Evolutionary conservation across 2,797 vertebrate species (phyloP).

Genomic region (Sebastes kiyomatsui): DNA sequence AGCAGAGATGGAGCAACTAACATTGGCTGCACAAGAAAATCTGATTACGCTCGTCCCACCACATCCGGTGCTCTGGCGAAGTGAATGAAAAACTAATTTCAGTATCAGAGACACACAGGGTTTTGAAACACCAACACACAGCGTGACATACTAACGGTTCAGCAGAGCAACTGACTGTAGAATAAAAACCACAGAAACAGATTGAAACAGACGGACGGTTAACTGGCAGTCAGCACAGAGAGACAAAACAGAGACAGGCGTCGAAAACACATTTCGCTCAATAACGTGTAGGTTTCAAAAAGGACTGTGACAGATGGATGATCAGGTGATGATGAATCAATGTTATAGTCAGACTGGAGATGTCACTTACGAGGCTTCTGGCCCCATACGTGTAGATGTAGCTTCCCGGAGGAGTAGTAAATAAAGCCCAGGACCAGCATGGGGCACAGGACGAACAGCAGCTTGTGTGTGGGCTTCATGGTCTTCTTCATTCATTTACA

Average conservation of each 20-base stretch:
- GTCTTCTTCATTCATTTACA: slow-evolving; percentile 94
- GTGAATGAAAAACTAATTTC: slow-evolving; percentile 17
- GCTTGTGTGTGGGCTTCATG: slow-evolving; percentile 93
- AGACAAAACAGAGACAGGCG: slow-evolving; percentile 32
- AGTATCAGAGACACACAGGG: background rate
- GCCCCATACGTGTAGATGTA: slow-evolving; percentile 91
- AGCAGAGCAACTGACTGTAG: background rate
- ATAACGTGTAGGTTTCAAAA: background rate
- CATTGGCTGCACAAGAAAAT: background rate
- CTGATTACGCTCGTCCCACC: slow-evolving; percentile 17
- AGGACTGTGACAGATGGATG: slow-evolving; percentile 10
- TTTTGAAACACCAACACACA: slow-evolving; percentile 8
- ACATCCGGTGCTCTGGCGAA: slow-evolving; percentile 1
- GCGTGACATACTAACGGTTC: background rate
- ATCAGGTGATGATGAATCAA: slow-evolving; percentile 16
- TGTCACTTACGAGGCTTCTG: slow-evolving; percentile 93
- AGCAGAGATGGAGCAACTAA: background rate
- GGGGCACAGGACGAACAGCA: slow-evolving; percentile 95
- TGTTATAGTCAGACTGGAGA: slow-evolving; percentile 2
- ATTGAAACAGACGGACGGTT: background rate
- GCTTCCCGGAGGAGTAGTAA: slow-evolving; percentile 94
- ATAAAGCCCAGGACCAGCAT: slow-evolving; percentile 96
- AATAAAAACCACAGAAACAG: background rate
- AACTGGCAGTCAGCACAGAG: slow-evolving; percentile 29
- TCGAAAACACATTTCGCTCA: background rate